phyloP scores from a whole-genome alignment of 2,113 vertebrate species.

The Trachemys scripta region DNA sequence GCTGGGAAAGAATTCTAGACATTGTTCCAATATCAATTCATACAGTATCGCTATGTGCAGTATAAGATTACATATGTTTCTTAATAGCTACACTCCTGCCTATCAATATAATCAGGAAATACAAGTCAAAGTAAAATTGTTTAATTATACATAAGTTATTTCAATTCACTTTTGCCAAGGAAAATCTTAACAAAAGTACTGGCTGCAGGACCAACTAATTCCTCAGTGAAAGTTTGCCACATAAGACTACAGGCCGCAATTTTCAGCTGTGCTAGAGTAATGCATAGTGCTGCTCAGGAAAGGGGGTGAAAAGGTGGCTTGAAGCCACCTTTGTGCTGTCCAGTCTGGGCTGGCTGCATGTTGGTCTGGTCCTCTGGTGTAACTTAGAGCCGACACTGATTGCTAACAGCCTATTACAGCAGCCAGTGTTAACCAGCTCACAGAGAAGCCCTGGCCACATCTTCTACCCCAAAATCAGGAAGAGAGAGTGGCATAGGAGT shows the following conservation, averaged over 20 bases:
- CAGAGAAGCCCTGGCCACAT: background rate
- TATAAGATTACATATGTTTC: constrained; percentile 14
- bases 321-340: background rate
- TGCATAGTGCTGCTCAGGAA: background rate
- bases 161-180: constrained; percentile 12
- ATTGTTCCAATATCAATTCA: constrained; percentile 47
- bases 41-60: background rate
- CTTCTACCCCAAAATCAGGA: background rate
- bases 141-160: constrained; percentile 27
- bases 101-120: constrained; percentile 16
- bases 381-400: background rate
- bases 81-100: constrained; percentile 36
- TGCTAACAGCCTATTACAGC: background rate
- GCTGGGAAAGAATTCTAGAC: constrained; percentile 42
- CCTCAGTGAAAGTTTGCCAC: background rate
- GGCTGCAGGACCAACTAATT: constrained; percentile 13
- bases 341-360: background rate
- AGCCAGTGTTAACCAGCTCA: background rate
- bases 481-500: background rate
- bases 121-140: background rate
- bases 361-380: background rate
- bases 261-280: background rate
- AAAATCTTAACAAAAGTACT: constrained; percentile 6
- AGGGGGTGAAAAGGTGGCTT: background rate
- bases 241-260: background rate